Base-by-base conservation (phyloP, 2,797 vertebrate species). In the Lagorchestes hirsutus region DNA sequence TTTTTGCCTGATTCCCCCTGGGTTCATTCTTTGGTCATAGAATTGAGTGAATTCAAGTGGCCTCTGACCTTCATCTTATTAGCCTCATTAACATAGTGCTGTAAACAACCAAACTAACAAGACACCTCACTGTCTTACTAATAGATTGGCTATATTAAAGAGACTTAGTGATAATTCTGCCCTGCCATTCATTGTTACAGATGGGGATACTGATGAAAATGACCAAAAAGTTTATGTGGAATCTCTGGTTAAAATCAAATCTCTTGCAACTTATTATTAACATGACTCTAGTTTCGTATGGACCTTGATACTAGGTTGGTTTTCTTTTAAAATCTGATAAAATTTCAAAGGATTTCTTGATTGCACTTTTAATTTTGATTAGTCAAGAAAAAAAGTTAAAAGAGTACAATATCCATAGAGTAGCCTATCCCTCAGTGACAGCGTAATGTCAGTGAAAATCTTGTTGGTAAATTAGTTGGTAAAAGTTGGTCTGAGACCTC, bases 11-110 rank as follows among this genome's bases (percentile, higher is more conserved):
- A 92, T 90, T 1, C 34, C 9, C 55, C 0, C 11, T 56, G 18
- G 18, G 55, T 93, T 4, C 18, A 91, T 94, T 91, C 40, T 50
- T 8, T 24, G 50, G 18, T 93, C 24, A 11, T 27, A 5, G 0
- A 90, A 90, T 46, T 90, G 74, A 93, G 90, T 46, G 59, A 31
- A 93, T 28, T 2, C 58, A 62, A 67, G 50, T 93, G 90, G 67
- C 2, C 11, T 92, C 62, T 92, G 40, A 74, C 59, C 1, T 22
- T 82, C 0, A 58, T 87, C 90, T 92, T 57, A 92, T 95, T 96
- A 87, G 3, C 12, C 74, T 92, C 57, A 93, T 93, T 92, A 55
- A 52, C 67, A 91, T 57, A 92, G n/a, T 55, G 56, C 92, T 93
- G 16, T 34, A 40, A 94, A 4, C 54, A 28, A 4, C n/a, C 14